A percentile compares a stretch with the other conserved stretches of the same genome.
phyloP scores from a whole-genome alignment of 1,140 invertebrate genomes.

The Ladona fulva region DNA sequence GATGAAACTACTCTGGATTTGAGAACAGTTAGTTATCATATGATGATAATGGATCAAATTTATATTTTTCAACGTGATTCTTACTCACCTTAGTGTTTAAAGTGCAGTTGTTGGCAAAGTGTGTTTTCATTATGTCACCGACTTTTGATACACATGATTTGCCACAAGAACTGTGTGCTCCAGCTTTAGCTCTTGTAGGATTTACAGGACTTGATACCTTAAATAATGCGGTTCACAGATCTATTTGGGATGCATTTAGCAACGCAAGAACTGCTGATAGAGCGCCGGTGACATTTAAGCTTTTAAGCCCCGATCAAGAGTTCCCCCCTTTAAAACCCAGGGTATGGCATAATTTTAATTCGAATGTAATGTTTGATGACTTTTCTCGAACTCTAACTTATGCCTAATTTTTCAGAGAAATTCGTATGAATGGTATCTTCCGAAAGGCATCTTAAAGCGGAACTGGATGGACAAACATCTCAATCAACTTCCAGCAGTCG shows the following conservation, averaged over 20 bases:
- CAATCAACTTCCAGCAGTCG: conserved; percentile 78
- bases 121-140: background rate
- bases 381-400: conserved; percentile 24
- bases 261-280: conserved; percentile 70
- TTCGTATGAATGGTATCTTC: conserved; percentile 92
- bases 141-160: conserved; percentile 40
- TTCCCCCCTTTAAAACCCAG: conserved; percentile 87
- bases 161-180: conserved; percentile 63
- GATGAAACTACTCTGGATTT: too few relatives aligned
- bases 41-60: too few relatives aligned
- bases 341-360: conserved; percentile 33
- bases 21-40: too few relatives aligned
- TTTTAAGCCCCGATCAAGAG: conserved; percentile 65
- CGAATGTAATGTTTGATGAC: conserved; percentile 17
- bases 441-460: conserved; percentile 90
- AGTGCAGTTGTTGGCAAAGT: too few relatives aligned
- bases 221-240: conserved; percentile 76
- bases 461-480: conserved; percentile 96
- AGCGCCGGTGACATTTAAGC: conserved; percentile 75
- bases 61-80: too few relatives aligned
- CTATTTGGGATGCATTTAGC: conserved; percentile 87
- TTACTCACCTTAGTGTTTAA: too few relatives aligned
- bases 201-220: conserved; percentile 76
- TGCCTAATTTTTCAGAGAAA: conserved; percentile 49
- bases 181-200: conserved; percentile 73